A percentile compares a stretch with the other conserved stretches of the same genome.
Evolutionary conservation across 2,797 vertebrate species (phyloP).

Genomic region (Pempheris klunzingeri): DNA sequence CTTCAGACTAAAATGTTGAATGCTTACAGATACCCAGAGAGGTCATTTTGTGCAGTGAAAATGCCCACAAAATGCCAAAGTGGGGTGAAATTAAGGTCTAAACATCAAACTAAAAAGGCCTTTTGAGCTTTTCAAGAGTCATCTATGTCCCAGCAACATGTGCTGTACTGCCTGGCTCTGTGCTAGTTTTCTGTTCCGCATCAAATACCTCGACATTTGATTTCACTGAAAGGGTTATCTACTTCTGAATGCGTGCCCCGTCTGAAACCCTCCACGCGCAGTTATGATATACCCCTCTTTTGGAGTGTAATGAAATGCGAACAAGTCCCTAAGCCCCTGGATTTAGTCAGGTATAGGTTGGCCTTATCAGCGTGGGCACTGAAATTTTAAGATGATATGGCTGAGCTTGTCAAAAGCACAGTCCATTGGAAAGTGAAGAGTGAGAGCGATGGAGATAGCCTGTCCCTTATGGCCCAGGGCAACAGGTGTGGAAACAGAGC

Average conservation of each 20-base stretch:
- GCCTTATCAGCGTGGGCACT: slow-evolving; percentile 64
- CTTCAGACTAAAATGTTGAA: slow-evolving; percentile 23
- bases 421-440: slow-evolving; percentile 53
- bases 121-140: slow-evolving; percentile 18
- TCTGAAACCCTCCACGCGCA: slow-evolving; percentile 31
- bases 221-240: slow-evolving; percentile 28
- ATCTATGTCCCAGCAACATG: slow-evolving; percentile 32
- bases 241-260: slow-evolving; percentile 12
- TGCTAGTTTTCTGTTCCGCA: slow-evolving; percentile 30
- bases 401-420: slow-evolving; percentile 52
- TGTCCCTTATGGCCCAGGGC: slow-evolving; percentile 65
- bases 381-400: slow-evolving; percentile 65
- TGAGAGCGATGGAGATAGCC: slow-evolving; percentile 65
- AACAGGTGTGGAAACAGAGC: slow-evolving; percentile 84
- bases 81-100: slow-evolving; percentile 16
- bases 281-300: slow-evolving; percentile 17
- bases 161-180: slow-evolving; percentile 24
- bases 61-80: slow-evolving; percentile 7
- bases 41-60: slow-evolving; percentile 8
- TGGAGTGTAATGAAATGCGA: slow-evolving; percentile 55
- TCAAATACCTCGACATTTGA: slow-evolving; percentile 30
- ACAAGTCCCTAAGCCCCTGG: slow-evolving; percentile 59
- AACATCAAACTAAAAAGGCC: slow-evolving; percentile 38
- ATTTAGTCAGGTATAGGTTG: slow-evolving; percentile 72
- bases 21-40: background rate